Base-by-base conservation (phyloP, 2,113 vertebrate genomes). In the Hemichromis elongatus region DNA sequence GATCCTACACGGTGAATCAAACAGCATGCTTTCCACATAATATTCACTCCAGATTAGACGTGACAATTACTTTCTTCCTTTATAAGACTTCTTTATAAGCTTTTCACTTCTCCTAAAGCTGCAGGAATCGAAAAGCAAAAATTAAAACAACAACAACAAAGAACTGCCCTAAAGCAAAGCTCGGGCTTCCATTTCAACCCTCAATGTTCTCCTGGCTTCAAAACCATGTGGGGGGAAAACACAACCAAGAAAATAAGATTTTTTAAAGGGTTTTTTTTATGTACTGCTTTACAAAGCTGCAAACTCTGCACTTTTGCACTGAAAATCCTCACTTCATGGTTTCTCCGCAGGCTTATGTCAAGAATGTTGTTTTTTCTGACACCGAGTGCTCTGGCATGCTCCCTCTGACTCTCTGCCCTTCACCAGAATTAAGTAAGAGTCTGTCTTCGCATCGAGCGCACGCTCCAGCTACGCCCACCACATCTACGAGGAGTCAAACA, bases 131-230 rank as follows among this genome's bases (percentile, higher is more conserved):
- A 59, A 80, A 47, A 9, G 24, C n/a, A 68, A 68, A 82, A 79
- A 80, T 77, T 84, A 75, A 91, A 87, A 50, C 45, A 84, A 77
- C 35, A 83, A 68, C 79, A 82, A 66, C 1, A 47, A 53, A 61
- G 6, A 57, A 26, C 21, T 82, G 77, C 81, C 84, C n/a, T n/a
- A 85, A 78, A 86, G 75, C 57, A 92, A 2, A 81, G 40, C 84
- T 91, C 85, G 87, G 52, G 59, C 80, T 78, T 47, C 55, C 77
- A 53, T 87, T 88, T 66, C 52, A 61, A 40, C 47, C 1, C 40
- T 73, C 13, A 73, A 52, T 52, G 24, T 77, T 55, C 61, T 83
- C 40, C 30, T 89, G 83, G 61, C 63, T 56, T 47, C 56, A 68
- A 79, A 10, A 63, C 2, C 1, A 40, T 37, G 61, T 77, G 84